Evolutionary conservation across 2,888 invertebrate species (phyloP).

Genomic region (Caenorhabditis angaria): DNA sequence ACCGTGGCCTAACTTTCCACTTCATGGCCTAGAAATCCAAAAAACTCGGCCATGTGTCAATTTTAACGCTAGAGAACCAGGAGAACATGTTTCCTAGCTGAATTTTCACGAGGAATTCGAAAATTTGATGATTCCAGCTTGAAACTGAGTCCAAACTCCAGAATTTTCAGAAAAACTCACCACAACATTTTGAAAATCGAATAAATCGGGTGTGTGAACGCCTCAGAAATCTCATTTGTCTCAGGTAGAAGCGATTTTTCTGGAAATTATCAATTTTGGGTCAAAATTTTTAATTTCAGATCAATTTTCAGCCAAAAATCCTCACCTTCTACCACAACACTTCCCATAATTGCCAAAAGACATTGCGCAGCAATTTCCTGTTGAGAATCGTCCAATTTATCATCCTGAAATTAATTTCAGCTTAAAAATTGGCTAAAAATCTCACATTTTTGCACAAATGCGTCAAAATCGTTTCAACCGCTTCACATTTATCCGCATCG

Average conservation of each 20-base stretch:
- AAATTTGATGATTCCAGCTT: background rate
- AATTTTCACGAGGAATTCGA: background rate
- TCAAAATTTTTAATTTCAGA: background rate
- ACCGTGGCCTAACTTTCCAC: too few relatives aligned
- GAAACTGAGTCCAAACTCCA: too few relatives aligned
- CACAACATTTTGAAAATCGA: constrained; percentile 26
- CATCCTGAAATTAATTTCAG: constrained; percentile 38
- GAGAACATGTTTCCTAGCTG: too few relatives aligned
- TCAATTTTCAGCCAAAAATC: too few relatives aligned
- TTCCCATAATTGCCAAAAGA: constrained; percentile 37
- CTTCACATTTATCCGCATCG: constrained; percentile 49
- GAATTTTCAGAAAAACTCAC: constrained; percentile 7
- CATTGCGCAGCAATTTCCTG: constrained; percentile 42
- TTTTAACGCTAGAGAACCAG: too few relatives aligned
- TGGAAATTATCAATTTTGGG: background rate
- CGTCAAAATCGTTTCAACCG: constrained; percentile 28
- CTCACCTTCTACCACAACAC: constrained; percentile 11
- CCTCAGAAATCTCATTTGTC: constrained; percentile 13
- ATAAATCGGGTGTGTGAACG: constrained; percentile 40
- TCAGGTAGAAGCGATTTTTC: constrained; percentile 34
- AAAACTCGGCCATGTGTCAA: too few relatives aligned
- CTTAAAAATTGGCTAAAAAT: background rate
- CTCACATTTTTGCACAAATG: constrained; percentile 27
- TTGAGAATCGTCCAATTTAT: constrained; percentile 53
- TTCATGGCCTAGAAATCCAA: background rate